Evolutionary conservation across 2,797 vertebrate genomes (phyloP), one percentile per base, ranked within the genome.

Genomic region (Onychomys torridus): DNA sequence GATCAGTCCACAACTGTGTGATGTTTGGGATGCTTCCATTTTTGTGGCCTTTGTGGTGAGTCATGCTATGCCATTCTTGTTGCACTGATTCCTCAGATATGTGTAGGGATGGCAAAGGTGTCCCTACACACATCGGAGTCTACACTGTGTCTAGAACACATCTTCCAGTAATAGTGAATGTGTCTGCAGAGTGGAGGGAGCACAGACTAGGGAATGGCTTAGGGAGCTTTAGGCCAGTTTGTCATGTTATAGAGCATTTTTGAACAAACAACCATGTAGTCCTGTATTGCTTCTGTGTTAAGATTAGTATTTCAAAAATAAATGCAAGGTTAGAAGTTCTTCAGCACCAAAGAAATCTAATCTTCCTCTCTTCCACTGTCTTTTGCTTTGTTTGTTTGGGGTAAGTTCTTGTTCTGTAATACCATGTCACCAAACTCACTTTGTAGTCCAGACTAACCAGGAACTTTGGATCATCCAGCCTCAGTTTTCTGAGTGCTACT

Each of bases 301-400:
- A 87, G 92, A 84, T 32, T 65, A 84, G 19, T 67, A 67, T 67
- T 85, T 67, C 6, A n/a, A 67, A 85, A 94, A 59, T 17, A 90
- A 92, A 83, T 86, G 43, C 25, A 88, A 32, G 12, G 10, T 43
- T 92, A 46, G 23, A 67, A 79, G 34, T 67, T 57, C 21, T 76
- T 79, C 34, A 17, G 9, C 23, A 89, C 11, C 8, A 83, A 83
- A 55, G n/a, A 65, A 92, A 77, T 65, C 34, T 46, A 27, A 79
- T 75, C 14, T 78, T 89, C n/a, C n/a, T 19, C 10, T 0, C 5
- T 4, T 43, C 19, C 9, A 5, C 75, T 27, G 6, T 91, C 5
- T 67, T 63, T 29, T 13, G 23, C 52, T 32, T 69, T 52, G 13
- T 49, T 46, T 81, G 7, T 71, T 55, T 40, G 46, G 55, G 59